Evolutionary conservation across 1,140 invertebrate species (phyloP), one percentile per base, ranked within the genome.

Genomic region (Anadara kagoshimensis): DNA sequence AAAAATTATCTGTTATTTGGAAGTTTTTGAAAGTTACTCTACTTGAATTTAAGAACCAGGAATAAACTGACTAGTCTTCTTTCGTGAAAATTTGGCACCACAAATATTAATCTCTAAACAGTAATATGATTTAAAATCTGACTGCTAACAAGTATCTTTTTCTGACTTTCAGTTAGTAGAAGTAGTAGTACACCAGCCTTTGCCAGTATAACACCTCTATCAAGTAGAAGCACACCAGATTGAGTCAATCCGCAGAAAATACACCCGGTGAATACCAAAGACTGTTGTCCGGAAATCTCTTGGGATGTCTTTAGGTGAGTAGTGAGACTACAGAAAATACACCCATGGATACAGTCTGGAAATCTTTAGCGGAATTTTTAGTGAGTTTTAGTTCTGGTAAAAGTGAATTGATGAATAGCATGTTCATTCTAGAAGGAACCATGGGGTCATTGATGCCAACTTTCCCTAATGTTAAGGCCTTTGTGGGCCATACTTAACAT

Each of bases 141-240:
- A 36, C 29, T 3, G 7, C 29, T 36, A 3, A 36, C 29, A 36
- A n/a, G 29, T 36, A 54, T 54, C 4, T 44, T 66, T 14, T 53
- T 47, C 47, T 66, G 36, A 49, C 65, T 78, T 69, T 66, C 75
- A 83, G 82, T 83, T 73, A 80, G 79, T 14, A 73, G 80, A 57
- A 83, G 82, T 47, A 80, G 76, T 45, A 83, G 82, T 73, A 77
- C 82, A 14, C 82, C 82, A 45, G 54, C 74, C 12, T 73, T 83
- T 43, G 71, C 75, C 45, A 72, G 64, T 59, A 64, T 26, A 16
- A 58, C 73, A 29, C 69, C 74, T 0, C 68, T 68, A 2, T 53
- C 75, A 16, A 76, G 66, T 29, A 76, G 65, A 64, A 67, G 68
- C 1, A 64, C 12, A 62, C 71, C 5, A 43, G 72, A 14, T 72